Conservation (phyloP, 2,888 invertebrate genomes). For the Cylindroiulus punctatus region DNA sequence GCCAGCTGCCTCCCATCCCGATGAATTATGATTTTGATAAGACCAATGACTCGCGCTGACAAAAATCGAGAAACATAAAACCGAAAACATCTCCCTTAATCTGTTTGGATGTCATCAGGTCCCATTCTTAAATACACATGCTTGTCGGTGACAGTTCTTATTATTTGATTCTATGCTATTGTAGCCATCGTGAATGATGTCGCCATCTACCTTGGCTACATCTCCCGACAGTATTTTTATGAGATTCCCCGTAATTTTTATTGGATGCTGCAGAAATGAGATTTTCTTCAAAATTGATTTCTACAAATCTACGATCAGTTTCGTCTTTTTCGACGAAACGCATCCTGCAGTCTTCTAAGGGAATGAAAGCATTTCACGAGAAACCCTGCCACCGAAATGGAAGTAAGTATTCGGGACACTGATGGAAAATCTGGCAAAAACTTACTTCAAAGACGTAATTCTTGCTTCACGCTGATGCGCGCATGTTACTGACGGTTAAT, state of each 20-base stretch:
- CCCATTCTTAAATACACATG: not conserved
- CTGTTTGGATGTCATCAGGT: not conserved
- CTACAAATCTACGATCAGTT: not conserved
- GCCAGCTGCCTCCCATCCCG: not conserved
- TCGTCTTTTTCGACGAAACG: not conserved
- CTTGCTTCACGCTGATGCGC: not conserved
- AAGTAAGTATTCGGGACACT: not conserved
- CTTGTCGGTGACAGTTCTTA: not conserved
- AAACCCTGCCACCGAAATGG: not conserved
- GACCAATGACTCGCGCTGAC: not conserved
- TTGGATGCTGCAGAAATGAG: conserved; percentile 21
- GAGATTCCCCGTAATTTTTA: conserved; percentile 28
- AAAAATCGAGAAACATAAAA: not conserved
- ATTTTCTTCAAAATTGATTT: conserved; percentile 23
- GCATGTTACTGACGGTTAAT: not conserved
- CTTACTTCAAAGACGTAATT: not conserved
- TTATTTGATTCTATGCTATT: not conserved
- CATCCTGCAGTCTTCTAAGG: not conserved
- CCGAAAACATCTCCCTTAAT: not conserved
- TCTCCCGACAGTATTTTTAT: not conserved
- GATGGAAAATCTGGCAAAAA: not conserved
- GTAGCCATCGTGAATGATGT: not conserved
- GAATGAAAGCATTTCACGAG: not conserved
- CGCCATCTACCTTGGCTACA: not conserved
- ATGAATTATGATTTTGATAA: conserved; percentile 38